Percentiles rank a stretch among this genome's conserved stretches.
These are phyloP conservation scores for Drosophila siamana DNA, from an alignment of 2,888 invertebrate species.

Conservation along the genomic window DNA sequence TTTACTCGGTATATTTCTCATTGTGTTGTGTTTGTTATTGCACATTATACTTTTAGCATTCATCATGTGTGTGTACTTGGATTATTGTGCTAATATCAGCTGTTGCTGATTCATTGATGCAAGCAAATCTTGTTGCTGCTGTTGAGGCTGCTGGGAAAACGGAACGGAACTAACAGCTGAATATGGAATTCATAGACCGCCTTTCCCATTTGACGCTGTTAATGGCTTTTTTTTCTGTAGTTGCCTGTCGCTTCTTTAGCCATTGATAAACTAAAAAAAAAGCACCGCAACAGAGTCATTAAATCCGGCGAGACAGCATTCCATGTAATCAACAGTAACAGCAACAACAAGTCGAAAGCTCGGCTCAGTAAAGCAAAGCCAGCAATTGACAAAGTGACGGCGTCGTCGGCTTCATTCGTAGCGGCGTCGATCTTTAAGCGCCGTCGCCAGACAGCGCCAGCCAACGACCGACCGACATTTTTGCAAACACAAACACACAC, in stretches of 20 bases:
- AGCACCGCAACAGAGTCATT: constrained; percentile 78
- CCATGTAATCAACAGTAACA: constrained; percentile 67
- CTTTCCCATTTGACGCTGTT: constrained; percentile 33
- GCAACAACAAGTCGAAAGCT: constrained; percentile 52
- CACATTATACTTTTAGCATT: not conserved
- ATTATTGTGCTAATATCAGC: constrained; percentile 27
- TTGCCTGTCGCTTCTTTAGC: constrained; percentile 32
- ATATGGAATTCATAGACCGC: constrained; percentile 27
- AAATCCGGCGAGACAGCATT: constrained; percentile 82
- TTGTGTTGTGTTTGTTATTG: constrained; percentile 5
- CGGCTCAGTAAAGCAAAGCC: constrained; percentile 41
- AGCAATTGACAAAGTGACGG: constrained; percentile 62
- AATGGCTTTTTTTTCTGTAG: constrained; percentile 29
- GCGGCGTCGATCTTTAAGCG: constrained; percentile 60
- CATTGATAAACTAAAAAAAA: constrained; percentile 71
- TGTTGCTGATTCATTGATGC: constrained; percentile 29
- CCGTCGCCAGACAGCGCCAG: constrained; percentile 42
- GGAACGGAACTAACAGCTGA: constrained; percentile 33
- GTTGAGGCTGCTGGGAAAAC: constrained; percentile 8
- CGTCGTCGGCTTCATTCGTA: constrained; percentile 22
- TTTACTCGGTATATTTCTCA: constrained; percentile 19
- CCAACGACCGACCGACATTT: constrained; percentile 77
- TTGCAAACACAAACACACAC: constrained; percentile 46
- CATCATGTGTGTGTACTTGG: constrained; percentile 2
- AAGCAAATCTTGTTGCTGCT: not conserved